phyloP scores from a whole-genome alignment of 1,140 invertebrate species.

The Drosophila pandora region DNA sequence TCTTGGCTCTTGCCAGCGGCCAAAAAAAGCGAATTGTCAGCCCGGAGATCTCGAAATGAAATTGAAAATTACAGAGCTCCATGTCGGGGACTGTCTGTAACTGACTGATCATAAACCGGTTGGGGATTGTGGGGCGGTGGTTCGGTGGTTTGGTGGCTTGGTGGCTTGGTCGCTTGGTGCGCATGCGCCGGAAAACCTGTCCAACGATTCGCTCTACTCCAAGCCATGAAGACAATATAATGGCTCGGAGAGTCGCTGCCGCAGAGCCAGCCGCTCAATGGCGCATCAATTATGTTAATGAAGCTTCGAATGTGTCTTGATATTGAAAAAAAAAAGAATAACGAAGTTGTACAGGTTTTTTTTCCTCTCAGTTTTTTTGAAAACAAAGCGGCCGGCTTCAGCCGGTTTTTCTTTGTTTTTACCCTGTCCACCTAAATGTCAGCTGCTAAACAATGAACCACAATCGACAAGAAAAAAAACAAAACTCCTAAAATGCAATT shows the following conservation, averaged over 20 bases:
- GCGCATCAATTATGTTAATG: constrained; percentile 82
- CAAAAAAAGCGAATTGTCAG: constrained; percentile 7
- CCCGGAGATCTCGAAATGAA: constrained; percentile 54
- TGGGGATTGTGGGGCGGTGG: constrained; percentile 20
- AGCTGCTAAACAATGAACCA: constrained; percentile 41
- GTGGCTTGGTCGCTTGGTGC: constrained; percentile 12
- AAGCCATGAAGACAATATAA: constrained; percentile 66
- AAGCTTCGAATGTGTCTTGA: constrained; percentile 76
- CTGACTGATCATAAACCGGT: constrained; percentile 59
- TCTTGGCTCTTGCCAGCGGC: constrained; percentile 17
- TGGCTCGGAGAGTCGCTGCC: constrained; percentile 50
- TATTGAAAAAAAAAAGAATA: constrained; percentile 59
- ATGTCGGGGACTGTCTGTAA: constrained; percentile 10
- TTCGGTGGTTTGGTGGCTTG: not conserved
- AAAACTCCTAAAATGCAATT: constrained; percentile 51
- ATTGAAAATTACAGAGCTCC: constrained; percentile 66
- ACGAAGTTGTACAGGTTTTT: constrained; percentile 32
- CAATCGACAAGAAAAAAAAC: constrained; percentile 11
- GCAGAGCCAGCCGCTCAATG: constrained; percentile 55
- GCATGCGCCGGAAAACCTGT: constrained; percentile 73
- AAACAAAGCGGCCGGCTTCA: constrained; percentile 47
- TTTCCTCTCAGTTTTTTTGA: constrained; percentile 3
- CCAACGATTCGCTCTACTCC: constrained; percentile 67
- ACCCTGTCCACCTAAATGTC: constrained; percentile 41
- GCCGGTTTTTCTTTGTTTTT: constrained; percentile 61